Base-by-base conservation (phyloP, 1,140 invertebrate species). In the Philopotamus ludificatus region DNA sequence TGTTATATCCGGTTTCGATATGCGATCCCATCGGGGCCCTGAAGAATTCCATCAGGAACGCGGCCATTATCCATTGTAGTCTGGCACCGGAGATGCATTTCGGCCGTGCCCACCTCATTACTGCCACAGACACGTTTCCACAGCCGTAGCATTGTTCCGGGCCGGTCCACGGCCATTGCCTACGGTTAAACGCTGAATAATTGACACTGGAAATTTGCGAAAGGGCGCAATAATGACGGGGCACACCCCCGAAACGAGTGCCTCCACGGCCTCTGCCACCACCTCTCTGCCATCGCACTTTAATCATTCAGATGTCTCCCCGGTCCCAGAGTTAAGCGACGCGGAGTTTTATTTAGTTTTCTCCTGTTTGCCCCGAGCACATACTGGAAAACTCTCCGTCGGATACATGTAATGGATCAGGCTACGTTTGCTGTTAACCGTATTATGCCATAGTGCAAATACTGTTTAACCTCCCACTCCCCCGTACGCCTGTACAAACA, bases 121-220 rank as follows among this genome's bases (percentile, higher is more conserved):
- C 12, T 12, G 28, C 28, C 28, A 12, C n/a, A 34, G 28, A 34
- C 28, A 12, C 28, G 28, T 12, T 49, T 21, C 12, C 28, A 34
- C 28, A 34, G 28, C 12, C 28, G 28, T 7, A 34, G n/a, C n/a
- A 34, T 34, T 7, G 28, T 34, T 34, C 28, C 28, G 4, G 4
- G 12, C 28, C 12, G 28, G 12, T 4, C 28, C 47, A 45, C 16
- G 44, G 9, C 9, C 7, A 45, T 21, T 12, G 47, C 18, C 26
- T 26, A 26, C 18, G 61, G 66, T 64, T 68, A 68, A 68, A 68
- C 41, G 58, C 55, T 68, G 58, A 68, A 68, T 68, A 68, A 68
- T 68, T 68, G 61, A 59, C 66, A 54, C 61, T 64, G 21, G 28
- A 59, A 64, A 20, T 59, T 63, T 67, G 28, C 59, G 45, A 15